Evolutionary conservation across 92 coral and sea anemone species (phyloP), one percentile per base, ranked within the genome.

Genomic region (Palythoa heliodiscus): DNA sequence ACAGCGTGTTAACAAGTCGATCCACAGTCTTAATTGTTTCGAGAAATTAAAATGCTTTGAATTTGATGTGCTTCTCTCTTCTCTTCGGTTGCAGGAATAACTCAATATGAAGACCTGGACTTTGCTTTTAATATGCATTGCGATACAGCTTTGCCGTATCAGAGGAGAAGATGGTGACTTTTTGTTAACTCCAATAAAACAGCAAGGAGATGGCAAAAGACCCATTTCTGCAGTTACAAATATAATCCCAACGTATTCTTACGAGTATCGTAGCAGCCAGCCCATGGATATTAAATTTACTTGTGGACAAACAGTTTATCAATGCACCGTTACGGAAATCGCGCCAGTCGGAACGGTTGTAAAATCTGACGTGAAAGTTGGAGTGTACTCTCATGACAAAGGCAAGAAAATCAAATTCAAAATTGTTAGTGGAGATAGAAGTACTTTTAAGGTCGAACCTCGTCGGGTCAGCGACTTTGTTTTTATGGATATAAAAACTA

Each of bases 291-390:
- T 92, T 20, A 95, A 91, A 88, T 96, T 96, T 87, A 96, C 97
- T 20, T 91, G 98, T 88, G 99, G 96, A 84, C 90, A 95, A 52
- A 39, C 84, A 40, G 86, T 96, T 71, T 96, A 94, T 84, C 95
- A 92, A 87, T 93, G 95, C 0, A 89, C 86, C 8, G 85, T 96
- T 78, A 83, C 88, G 2, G 99, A 96, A 89, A 89, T 73, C 63
- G 85, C 95, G n/a, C 91, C 87, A 4, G 70, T 87, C 16, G 93
- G 92, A 81, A 87, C 90, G 11, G 38, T 50, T 13, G 88, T 96
- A 48, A 90, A 88, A 88, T 96, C 98, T 75, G 95, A 95, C 86
- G 54, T 96, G 86, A 96, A 95, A 88, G 93, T 94, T 95, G 99
- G 99, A 22, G 93, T 96, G 82, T 96, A 96, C 84, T 87, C 93